These are phyloP conservation scores for Spodoptera littoralis DNA, from an alignment of 2,888 invertebrate genomes.

Conservation along the genomic window DNA sequence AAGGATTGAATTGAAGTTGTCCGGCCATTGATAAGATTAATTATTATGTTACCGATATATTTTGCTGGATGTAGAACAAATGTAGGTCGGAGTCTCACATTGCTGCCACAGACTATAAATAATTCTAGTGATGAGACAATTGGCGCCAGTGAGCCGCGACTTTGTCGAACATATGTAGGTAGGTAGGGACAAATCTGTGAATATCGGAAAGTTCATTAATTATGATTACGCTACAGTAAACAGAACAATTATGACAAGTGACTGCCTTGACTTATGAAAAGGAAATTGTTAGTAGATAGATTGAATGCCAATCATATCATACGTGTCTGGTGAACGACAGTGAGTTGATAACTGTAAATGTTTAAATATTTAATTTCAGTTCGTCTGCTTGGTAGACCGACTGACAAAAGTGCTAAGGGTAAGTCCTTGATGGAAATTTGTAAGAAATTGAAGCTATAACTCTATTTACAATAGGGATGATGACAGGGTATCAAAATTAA, in stretches of 20 bases:
- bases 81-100: conserved; percentile 40
- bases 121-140: conserved; percentile 51
- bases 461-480: too few species aligned
- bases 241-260: conserved; percentile 48
- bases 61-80: conserved; percentile 35
- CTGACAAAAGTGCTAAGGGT: too few species aligned
- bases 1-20: conserved; percentile 29
- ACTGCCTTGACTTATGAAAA: conserved; percentile 41
- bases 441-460: too few species aligned
- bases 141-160: conserved; percentile 55
- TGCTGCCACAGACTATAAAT: conserved; percentile 48
- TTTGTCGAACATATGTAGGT: conserved; percentile 36
- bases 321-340: too few species aligned
- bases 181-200: conserved; percentile 35
- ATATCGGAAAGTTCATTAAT: conserved; percentile 57
- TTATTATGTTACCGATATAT: conserved; percentile 37
- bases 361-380: too few species aligned
- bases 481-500: too few species aligned
- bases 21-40: conserved; percentile 43
- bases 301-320: conserved; percentile 15
- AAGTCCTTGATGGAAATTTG: too few species aligned
- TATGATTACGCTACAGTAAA: conserved; percentile 44
- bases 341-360: too few species aligned
- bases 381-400: too few species aligned
- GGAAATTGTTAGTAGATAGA: conserved; percentile 15